Conservation (phyloP, 2,113 vertebrate species). For the Anguilla rostrata region DNA sequence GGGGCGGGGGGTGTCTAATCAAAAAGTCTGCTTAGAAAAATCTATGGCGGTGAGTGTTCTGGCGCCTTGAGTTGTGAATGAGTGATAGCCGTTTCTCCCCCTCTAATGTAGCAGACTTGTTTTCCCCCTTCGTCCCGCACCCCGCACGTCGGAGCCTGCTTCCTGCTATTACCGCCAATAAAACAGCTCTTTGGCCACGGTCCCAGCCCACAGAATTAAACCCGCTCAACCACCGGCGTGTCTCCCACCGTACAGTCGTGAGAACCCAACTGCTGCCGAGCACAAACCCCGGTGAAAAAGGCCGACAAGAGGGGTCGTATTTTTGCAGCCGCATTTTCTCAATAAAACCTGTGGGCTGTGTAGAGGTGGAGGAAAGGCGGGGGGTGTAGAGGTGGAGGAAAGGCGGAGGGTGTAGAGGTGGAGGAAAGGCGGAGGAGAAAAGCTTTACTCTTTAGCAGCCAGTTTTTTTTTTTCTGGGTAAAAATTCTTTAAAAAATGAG, state of each 20-base stretch:
- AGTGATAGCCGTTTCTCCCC: background rate
- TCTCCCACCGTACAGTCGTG: background rate
- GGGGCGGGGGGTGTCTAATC: background rate
- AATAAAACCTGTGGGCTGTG: background rate
- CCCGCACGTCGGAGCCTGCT: background rate
- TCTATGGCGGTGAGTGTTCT: background rate
- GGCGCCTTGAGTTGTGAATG: background rate
- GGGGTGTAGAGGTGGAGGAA: no score
- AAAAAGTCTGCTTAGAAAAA: background rate
- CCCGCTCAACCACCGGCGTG: background rate
- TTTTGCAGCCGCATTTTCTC: background rate
- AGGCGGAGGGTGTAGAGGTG: no score
- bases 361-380: background rate
- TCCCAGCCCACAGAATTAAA: conserved; percentile 14
- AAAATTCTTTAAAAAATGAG: background rate
- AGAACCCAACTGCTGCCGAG: background rate
- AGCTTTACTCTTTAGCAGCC: background rate
- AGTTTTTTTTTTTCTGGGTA: background rate
- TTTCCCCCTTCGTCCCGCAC: background rate
- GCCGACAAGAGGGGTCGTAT: background rate
- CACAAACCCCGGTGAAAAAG: background rate
- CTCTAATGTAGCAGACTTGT: background rate
- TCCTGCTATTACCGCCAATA: conserved; percentile 21
- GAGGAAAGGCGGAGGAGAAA: background rate
- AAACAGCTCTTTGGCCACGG: conserved; percentile 1